phyloP scores from a whole-genome alignment of 2,113 vertebrate species.

The Morphnarchus princeps region DNA sequence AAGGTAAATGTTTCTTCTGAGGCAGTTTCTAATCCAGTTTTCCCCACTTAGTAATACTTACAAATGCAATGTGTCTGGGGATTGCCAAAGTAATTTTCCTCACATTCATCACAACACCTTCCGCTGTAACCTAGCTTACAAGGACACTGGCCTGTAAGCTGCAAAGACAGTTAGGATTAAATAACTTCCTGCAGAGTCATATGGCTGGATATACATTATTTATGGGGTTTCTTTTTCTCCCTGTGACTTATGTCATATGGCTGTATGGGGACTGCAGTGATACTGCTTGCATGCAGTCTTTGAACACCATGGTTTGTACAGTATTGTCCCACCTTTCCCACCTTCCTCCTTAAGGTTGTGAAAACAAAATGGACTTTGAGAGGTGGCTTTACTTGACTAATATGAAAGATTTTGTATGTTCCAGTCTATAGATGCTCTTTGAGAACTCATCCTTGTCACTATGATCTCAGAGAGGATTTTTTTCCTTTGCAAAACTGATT shows the following conservation, averaged over 20 bases:
- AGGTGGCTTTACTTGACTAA: background rate
- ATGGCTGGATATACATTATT: background rate
- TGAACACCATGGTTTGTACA: background rate
- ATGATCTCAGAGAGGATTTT: background rate
- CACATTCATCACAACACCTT: constrained; percentile 75
- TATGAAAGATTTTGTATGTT: background rate
- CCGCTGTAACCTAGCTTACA: constrained; percentile 80
- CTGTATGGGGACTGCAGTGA: background rate
- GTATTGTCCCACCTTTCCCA: background rate
- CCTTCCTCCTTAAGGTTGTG: constrained; percentile 3
- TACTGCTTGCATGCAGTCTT: background rate
- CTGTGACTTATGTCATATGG: background rate
- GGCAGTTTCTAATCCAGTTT: background rate
- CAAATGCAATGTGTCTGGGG: constrained; percentile 72
- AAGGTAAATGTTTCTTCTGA: background rate
- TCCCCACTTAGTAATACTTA: constrained; percentile 62
- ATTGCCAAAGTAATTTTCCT: constrained; percentile 80
- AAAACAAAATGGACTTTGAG: constrained; percentile 29
- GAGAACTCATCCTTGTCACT: background rate
- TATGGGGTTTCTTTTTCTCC: background rate
- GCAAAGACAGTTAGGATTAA: constrained; percentile 39
- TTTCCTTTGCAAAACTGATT: background rate
- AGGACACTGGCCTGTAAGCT: constrained; percentile 84
- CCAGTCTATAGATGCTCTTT: background rate
- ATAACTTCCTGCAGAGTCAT: background rate